Conservation (phyloP, 2,113 vertebrate genomes). For the Irena cyanogastra region DNA sequence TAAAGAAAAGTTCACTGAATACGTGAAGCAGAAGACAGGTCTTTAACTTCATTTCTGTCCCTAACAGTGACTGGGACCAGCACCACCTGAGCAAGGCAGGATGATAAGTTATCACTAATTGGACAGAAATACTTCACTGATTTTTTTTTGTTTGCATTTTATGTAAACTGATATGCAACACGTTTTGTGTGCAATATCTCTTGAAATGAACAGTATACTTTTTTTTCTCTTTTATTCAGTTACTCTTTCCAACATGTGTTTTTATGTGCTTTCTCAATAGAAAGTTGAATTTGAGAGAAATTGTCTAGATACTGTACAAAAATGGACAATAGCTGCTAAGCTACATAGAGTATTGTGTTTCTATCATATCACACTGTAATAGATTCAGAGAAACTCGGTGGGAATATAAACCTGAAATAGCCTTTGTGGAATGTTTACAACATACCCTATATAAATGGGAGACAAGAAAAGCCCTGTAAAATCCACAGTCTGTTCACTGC, state of each 20-base stretch:
- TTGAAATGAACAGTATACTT: not conserved
- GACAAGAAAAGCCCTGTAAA: not conserved
- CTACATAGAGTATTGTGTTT: not conserved
- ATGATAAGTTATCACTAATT: not conserved
- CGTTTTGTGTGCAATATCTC: not conserved
- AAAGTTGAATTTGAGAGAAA: not conserved
- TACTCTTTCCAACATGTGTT: not conserved
- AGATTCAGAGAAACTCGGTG: not conserved
- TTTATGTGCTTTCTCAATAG: not conserved
- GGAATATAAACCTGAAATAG: slow-evolving; percentile 25
- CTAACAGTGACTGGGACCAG: not conserved
- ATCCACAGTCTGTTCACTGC: not conserved
- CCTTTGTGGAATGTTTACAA: slow-evolving; percentile 3
- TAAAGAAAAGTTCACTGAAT: not conserved
- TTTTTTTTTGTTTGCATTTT: not conserved
- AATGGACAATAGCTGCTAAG: not conserved
- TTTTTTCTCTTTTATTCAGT: not conserved
- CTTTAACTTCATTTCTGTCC: not conserved
- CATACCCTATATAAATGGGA: not conserved
- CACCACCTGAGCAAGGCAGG: not conserved
- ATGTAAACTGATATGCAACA: not conserved
- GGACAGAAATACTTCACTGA: not conserved
- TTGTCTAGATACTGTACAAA: not conserved
- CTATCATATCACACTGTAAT: not conserved
- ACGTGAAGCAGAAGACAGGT: not conserved